Conservation (phyloP, 30 jellyfish, hydroid and myxozoan species). For the Clytia hemisphaerica region DNA sequence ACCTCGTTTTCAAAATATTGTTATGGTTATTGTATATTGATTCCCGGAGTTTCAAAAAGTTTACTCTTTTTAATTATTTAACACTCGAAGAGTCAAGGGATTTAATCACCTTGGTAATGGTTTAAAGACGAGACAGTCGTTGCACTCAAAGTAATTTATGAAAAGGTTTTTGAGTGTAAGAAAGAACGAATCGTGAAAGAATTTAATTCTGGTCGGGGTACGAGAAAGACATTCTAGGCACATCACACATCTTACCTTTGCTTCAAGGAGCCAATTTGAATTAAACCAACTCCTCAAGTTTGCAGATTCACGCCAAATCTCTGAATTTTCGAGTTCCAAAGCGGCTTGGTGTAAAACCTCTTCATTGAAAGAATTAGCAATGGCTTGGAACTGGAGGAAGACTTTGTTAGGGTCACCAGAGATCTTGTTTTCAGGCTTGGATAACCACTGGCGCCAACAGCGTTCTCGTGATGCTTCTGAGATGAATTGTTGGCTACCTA, state of each 20-base stretch:
- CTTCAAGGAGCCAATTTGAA: slow-evolving; percentile 45
- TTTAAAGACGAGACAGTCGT: no score
- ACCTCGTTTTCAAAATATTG: no score
- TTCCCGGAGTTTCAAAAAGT: no score
- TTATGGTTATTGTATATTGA: no score
- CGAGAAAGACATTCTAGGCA: no score
- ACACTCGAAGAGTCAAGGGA: no score
- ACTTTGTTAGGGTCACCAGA: slow-evolving; percentile 13
- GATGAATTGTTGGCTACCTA: slow-evolving; percentile 23
- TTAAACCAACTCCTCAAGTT: slow-evolving; percentile 35
- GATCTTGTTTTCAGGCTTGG: slow-evolving; percentile 10
- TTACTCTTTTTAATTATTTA: no score
- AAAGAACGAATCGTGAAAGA: no score
- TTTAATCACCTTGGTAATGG: no score
- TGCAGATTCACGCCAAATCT: slow-evolving; percentile 38
- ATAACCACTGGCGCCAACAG: slow-evolving; percentile 34
- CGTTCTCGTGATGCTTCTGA: slow-evolving; percentile 35
- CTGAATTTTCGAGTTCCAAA: slow-evolving; percentile 37
- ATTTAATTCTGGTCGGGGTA: no score
- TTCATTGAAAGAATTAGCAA: slow-evolving; percentile 37
- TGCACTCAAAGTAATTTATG: no score
- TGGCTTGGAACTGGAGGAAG: slow-evolving; percentile 23
- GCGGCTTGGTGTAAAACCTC: slow-evolving; percentile 43
- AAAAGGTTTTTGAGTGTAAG: no score
- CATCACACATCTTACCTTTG: slow-evolving; percentile 33